A percentile compares a stretch with the other conserved stretches of the same genome.
These are phyloP conservation scores for Bombylius major DNA, from an alignment of 2,888 invertebrate species.

Conservation along the genomic window DNA sequence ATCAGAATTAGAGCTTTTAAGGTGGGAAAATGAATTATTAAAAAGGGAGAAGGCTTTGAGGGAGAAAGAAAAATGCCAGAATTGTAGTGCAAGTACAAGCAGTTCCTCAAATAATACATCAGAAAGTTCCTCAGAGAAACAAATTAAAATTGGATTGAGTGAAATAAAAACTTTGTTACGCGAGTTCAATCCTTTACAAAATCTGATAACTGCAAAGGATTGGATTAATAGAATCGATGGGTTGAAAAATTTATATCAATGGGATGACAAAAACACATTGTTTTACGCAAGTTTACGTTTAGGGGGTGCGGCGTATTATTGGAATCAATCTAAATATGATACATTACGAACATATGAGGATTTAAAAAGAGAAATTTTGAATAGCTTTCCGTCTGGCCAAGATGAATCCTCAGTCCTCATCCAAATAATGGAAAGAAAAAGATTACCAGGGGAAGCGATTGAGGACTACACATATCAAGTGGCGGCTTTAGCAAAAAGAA, in stretches of 20 bases:
- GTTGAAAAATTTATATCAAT: slow-evolving; percentile 13
- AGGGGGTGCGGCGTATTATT: slow-evolving; percentile 15
- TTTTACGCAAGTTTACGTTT: slow-evolving; percentile 17
- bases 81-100: neutral
- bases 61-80: neutral
- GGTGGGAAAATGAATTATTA: neutral
- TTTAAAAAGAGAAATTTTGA: slow-evolving; percentile 16
- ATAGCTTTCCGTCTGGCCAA: slow-evolving; percentile 3
- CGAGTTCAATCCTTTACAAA: neutral
- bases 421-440: slow-evolving; percentile 1
- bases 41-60: neutral
- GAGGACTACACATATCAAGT: neutral
- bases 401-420: neutral
- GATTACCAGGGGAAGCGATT: neutral
- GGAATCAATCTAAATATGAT: slow-evolving; percentile 15
- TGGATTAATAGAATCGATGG: slow-evolving; percentile 15
- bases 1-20: neutral
- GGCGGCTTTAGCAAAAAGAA: neutral
- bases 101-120: neutral
- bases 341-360: slow-evolving; percentile 15
- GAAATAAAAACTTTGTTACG: neutral
- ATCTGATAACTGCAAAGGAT: neutral
- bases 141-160: neutral
- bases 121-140: neutral
- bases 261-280: slow-evolving; percentile 15